These are phyloP conservation scores for Antheraea mylitta DNA, from an alignment of 1,140 invertebrate species.

Conservation along the genomic window DNA sequence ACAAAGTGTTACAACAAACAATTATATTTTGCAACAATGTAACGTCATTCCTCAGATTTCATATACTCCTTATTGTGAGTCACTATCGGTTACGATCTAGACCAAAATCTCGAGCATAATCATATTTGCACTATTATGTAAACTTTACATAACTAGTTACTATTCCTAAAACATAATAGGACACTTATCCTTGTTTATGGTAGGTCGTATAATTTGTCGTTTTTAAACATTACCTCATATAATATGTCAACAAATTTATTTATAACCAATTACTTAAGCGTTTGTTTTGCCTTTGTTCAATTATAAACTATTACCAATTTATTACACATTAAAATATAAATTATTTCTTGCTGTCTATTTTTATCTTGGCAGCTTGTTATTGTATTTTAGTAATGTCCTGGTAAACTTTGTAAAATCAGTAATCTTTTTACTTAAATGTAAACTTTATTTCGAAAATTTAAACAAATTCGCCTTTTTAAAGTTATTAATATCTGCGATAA, in stretches of 20 bases:
- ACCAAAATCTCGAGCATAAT: conserved; percentile 29
- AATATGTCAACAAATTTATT: neutral
- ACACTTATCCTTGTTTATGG: conserved; percentile 10
- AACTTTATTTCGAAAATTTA: too few species aligned
- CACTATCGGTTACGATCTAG: conserved; percentile 29
- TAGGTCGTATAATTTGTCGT: neutral
- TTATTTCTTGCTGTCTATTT: too few species aligned
- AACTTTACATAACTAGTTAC: conserved; percentile 23
- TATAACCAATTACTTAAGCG: too few species aligned
- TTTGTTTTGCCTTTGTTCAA: too few species aligned
- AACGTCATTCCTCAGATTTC: conserved; percentile 9
- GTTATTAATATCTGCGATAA: too few species aligned
- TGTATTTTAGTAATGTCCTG: too few species aligned
- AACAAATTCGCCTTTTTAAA: too few species aligned
- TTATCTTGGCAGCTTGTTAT: too few species aligned
- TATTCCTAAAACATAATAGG: conserved; percentile 13
- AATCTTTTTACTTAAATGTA: too few species aligned
- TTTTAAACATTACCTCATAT: neutral
- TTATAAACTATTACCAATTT: too few species aligned
- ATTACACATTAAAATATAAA: too few species aligned
- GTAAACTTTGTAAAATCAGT: too few species aligned
- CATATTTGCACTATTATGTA: conserved; percentile 21
- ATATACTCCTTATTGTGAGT: conserved; percentile 26
- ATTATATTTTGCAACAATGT: conserved; percentile 35
- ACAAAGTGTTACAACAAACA: conserved; percentile 15